phyloP scores from a whole-genome alignment of 2,113 vertebrate species.

The Caretta caretta region DNA sequence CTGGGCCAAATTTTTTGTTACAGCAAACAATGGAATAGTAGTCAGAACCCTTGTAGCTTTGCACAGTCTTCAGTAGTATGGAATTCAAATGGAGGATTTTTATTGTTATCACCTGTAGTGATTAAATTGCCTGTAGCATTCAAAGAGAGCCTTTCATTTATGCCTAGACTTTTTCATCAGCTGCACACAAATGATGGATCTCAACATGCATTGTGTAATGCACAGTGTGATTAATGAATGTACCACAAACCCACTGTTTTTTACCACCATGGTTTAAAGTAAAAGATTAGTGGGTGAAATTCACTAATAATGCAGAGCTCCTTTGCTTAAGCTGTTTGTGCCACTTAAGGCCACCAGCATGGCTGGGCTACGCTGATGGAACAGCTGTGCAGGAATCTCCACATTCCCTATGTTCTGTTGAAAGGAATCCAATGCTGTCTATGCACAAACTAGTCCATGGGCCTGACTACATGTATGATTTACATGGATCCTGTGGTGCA shows the following conservation, averaged over 20 bases:
- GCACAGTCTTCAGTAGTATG: not conserved
- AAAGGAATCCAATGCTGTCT: not conserved
- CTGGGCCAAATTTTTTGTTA: not conserved
- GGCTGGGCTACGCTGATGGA: not conserved
- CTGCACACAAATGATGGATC: slow-evolving; percentile 9
- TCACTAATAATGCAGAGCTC: slow-evolving; percentile 3
- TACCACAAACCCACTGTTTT: not conserved
- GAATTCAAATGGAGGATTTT: not conserved
- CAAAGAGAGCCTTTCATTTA: slow-evolving; percentile 49
- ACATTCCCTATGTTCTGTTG: not conserved
- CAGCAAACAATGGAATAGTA: not conserved
- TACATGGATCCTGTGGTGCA: not conserved
- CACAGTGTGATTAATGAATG: slow-evolving; percentile 19
- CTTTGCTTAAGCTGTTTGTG: not conserved
- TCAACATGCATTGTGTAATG: not conserved
- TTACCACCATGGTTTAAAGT: slow-evolving; percentile 34
- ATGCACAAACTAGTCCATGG: not conserved
- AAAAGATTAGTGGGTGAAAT: slow-evolving; percentile 46
- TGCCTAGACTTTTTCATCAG: slow-evolving; percentile 55
- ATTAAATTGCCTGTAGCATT: slow-evolving; percentile 46
- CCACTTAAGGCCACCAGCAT: not conserved
- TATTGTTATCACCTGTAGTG: not conserved
- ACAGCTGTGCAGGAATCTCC: not conserved
- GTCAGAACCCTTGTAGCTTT: not conserved
- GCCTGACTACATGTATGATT: not conserved